Evolutionary conservation across 2,888 invertebrate species (phyloP).

Genomic region (Hirtodrosophila trivittata): DNA sequence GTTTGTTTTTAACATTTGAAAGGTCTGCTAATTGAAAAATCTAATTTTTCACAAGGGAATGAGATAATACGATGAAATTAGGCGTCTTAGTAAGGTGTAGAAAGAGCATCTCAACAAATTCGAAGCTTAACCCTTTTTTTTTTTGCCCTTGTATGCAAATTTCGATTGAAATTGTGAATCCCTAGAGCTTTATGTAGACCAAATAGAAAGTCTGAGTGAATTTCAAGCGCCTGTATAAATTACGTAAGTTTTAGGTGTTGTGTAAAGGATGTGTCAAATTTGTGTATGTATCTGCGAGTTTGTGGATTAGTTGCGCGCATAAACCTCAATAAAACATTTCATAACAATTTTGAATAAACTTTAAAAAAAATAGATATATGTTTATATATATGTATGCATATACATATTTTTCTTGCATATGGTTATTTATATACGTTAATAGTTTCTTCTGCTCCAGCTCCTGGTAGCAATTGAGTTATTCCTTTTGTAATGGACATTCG

Average conservation of each 20-base stretch:
- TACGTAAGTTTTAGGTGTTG: background rate
- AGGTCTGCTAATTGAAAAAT: conserved; percentile 64
- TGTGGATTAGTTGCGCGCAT: conserved; percentile 55
- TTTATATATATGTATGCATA: conserved; percentile 27
- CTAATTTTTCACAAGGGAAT: conserved; percentile 63
- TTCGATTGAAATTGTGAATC: too few species aligned
- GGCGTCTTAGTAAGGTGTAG: background rate
- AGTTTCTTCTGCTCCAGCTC: conserved; percentile 20
- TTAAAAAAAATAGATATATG: conserved; percentile 58
- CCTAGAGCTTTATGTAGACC: too few species aligned
- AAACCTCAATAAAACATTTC: conserved; percentile 69
- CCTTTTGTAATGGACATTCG: conserved; percentile 21
- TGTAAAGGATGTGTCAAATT: background rate
- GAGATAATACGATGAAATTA: conserved; percentile 16
- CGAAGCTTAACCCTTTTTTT: background rate
- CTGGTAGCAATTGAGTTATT: conserved; percentile 16
- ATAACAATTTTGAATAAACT: conserved; percentile 70
- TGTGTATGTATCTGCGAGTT: background rate
- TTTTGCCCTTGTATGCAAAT: background rate
- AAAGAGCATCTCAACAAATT: conserved; percentile 13
- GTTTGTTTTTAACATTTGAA: conserved; percentile 41
- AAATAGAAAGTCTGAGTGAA: too few species aligned
- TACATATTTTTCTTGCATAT: conserved; percentile 18
- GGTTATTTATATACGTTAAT: conserved; percentile 26
- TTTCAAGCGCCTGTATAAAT: too few species aligned